Base-by-base conservation (phyloP, 2,888 invertebrate species). In the Pedicia rivosa region DNA sequence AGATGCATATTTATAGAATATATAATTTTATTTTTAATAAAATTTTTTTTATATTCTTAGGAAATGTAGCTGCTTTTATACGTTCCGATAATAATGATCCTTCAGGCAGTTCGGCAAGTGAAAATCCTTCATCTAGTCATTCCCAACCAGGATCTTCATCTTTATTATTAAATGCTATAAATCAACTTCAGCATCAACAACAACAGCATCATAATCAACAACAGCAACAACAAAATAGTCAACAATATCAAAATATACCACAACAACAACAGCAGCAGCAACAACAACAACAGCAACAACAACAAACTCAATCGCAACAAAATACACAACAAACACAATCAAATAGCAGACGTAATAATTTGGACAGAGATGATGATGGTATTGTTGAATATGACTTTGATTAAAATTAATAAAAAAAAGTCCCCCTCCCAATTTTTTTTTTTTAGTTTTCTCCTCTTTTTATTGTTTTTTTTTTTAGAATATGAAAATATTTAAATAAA, bases 361-460 rank as follows among this genome's bases (percentile, higher is more conserved):
- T 29, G 3, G 34, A 32, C 45, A 54, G 54, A 40, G 57, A 54
- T 44, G 61, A 59, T 34, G 59, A 59, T 42, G 56, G 55, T 42
- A 56, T 56, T 47, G 53, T 57, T 45, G 56, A 55, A 45, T 53
- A 47, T 44, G 44, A 47, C 37, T 46, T 46, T 41, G 49, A 48
- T 42, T 48, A 46, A 44, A n/a, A n/a, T n/a, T n/a, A n/a, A n/a
- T n/a, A n/a, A n/a, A n/a, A n/a, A n/a, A n/a, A n/a, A n/a, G n/a
- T n/a, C n/a, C n/a, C n/a, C n/a, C n/a, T n/a, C n/a, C n/a, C n/a
- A n/a, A n/a, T n/a, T n/a, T n/a, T n/a, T n/a, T n/a, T n/a, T n/a
- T n/a, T n/a, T n/a, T n/a, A n/a, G n/a, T n/a, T n/a, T n/a, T n/a
- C n/a, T n/a, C n/a, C n/a, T n/a, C n/a, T n/a, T n/a, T n/a, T n/a